A percentile compares a stretch with the other conserved stretches of the same genome.
Conservation (phyloP, 2,888 invertebrate genomes). For the Ormia ochracea region DNA sequence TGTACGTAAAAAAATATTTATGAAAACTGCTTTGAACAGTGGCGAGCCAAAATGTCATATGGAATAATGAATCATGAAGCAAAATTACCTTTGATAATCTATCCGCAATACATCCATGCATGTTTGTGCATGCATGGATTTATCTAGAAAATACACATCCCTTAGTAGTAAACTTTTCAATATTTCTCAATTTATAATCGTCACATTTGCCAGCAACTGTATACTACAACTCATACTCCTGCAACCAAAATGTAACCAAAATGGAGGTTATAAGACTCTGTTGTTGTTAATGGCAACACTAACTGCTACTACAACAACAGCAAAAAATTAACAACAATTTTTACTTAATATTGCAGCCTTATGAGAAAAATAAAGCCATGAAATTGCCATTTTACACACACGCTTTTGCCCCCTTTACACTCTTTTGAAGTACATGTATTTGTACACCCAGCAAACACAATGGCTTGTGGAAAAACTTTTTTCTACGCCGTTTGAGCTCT, state of each 20-base stretch:
- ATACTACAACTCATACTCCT: conserved; percentile 8
- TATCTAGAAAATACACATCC: no score
- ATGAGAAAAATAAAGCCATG: conserved; percentile 41
- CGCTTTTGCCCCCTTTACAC: background rate
- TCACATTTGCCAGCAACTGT: conserved; percentile 1
- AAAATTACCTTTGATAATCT: no score
- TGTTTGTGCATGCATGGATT: no score
- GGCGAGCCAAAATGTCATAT: no score
- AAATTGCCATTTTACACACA: background rate
- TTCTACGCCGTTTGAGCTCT: no score
- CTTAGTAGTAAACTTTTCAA: no score
- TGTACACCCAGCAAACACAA: background rate
- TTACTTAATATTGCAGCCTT: conserved; percentile 62
- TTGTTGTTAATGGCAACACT: conserved; percentile 25
- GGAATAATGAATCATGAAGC: no score
- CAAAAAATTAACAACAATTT: conserved; percentile 62
- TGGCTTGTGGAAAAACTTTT: no score
- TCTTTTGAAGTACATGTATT: background rate
- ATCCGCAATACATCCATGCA: no score
- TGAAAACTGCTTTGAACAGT: no score
- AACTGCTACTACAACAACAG: conserved; percentile 24
- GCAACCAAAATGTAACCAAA: conserved; percentile 49
- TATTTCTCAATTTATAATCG: no score
- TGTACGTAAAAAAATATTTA: background rate
- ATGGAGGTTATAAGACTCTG: conserved; percentile 50